These are phyloP conservation scores for Cryptotis parvus DNA, from an alignment of 2,113 vertebrate species.

Conservation along the genomic window DNA sequence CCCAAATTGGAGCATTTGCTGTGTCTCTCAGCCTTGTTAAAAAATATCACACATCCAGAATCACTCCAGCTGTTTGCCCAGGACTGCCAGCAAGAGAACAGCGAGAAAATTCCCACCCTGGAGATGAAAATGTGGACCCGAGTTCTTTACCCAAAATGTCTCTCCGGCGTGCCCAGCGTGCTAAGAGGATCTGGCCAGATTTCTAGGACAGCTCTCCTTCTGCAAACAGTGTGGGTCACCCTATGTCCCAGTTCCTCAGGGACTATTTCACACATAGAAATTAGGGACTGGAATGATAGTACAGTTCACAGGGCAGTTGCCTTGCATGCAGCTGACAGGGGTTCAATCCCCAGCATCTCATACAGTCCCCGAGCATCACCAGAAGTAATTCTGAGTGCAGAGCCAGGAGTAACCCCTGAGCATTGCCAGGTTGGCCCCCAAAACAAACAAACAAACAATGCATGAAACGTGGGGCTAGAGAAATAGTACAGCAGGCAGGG, in stretches of 20 bases:
- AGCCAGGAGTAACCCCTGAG: too few species aligned
- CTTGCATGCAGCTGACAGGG: not conserved
- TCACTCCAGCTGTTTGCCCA: slow-evolving; percentile 77
- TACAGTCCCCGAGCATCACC: too few species aligned
- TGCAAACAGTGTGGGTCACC: slow-evolving; percentile 53
- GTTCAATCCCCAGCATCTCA: not conserved
- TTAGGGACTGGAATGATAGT: slow-evolving; percentile 14
- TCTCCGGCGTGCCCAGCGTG: slow-evolving; percentile 46
- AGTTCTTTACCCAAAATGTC: slow-evolving; percentile 75
- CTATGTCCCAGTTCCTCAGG: slow-evolving; percentile 66
- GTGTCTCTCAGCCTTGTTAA: slow-evolving; percentile 60
- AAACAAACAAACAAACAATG: not conserved
- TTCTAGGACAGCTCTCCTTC: slow-evolving; percentile 69
- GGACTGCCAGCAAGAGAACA: slow-evolving; percentile 80
- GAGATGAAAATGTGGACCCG: slow-evolving; percentile 76
- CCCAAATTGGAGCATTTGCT: slow-evolving; percentile 69
- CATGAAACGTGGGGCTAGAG: not conserved
- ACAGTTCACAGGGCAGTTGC: not conserved
- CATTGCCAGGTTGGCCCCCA: too few species aligned
- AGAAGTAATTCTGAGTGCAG: too few species aligned
- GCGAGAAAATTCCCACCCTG: slow-evolving; percentile 76
- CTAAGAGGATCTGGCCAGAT: slow-evolving; percentile 66
- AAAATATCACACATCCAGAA: slow-evolving; percentile 75
- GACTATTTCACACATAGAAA: slow-evolving; percentile 44
- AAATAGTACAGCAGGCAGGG: not conserved